phyloP scores from a whole-genome alignment of 2,888 invertebrate genomes.

The Scaeva pyrastri region DNA sequence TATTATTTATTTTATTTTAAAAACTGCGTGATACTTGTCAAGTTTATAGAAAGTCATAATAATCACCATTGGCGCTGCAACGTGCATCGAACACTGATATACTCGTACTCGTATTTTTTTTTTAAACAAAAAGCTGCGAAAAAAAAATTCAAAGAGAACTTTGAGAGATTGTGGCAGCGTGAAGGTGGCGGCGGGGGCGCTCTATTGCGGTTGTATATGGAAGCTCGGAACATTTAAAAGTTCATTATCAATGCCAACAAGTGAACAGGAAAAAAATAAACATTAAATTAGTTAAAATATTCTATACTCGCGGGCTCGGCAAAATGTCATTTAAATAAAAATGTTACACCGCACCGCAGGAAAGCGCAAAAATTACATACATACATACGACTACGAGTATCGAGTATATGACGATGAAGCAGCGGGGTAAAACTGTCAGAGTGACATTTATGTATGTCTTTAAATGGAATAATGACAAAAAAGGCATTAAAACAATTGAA shows the following conservation, averaged over 20 bases:
- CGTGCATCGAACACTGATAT: slow-evolving; percentile 52
- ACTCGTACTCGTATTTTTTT: neutral
- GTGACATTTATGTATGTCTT: slow-evolving; percentile 56
- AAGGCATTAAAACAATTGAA: slow-evolving; percentile 21
- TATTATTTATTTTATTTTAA: neutral
- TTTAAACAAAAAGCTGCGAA: neutral
- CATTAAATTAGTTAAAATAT: slow-evolving; percentile 33
- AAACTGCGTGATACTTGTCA: slow-evolving; percentile 17
- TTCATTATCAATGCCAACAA: slow-evolving; percentile 75
- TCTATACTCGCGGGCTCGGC: slow-evolving; percentile 26
- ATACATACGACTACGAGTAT: too few species aligned
- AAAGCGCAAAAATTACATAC: neutral
- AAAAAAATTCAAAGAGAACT: neutral
- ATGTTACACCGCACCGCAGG: neutral
- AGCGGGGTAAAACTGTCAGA: neutral
- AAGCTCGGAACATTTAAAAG: slow-evolving; percentile 61
- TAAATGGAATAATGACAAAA: slow-evolving; percentile 25
- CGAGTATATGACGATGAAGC: too few species aligned
- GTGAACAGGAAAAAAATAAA: slow-evolving; percentile 43
- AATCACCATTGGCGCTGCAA: slow-evolving; percentile 51
- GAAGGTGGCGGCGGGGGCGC: slow-evolving; percentile 22
- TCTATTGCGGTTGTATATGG: slow-evolving; percentile 8
- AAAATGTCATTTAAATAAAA: slow-evolving; percentile 27
- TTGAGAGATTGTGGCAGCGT: neutral
- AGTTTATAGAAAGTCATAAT: slow-evolving; percentile 54